Evolutionary conservation across 1,140 invertebrate species (phyloP), one percentile per base, ranked within the genome.

Genomic region (Scaptomyza pallida): DNA sequence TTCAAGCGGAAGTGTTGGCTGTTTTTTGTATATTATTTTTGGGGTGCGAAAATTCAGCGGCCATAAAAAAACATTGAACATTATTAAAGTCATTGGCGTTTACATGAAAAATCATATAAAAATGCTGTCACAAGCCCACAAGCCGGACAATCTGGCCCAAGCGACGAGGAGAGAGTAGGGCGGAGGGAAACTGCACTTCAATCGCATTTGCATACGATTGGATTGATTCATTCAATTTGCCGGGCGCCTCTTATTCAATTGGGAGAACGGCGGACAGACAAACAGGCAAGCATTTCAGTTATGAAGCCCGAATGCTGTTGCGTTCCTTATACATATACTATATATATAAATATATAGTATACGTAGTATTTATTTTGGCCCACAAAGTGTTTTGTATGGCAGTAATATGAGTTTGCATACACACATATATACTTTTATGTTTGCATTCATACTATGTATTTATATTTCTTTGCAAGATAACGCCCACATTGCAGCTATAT

Each of bases 281-380:
- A 9, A 30, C 26, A n/a, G n/a, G 60, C 68, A 75, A 69, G 63
- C 78, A 73, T 77, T 86, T 80, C 80, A 77, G 73, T 74, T 85
- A 74, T 86, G 77, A 73, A 69, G 44, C 72, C 63, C 48, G 68
- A 76, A 83, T 30, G 26, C 26, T 73, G 74, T 64, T 82, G 61
- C 74, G 78, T 82, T 75, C 76, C 72, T 80, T 21, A 21, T 4
- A 21, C 4, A 4, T n/a, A 26, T 26, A 5, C 23, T 26, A n/a
- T n/a, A n/a, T 26, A 4, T 26, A 26, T 26, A 26, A 26, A 26
- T 26, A 26, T 26, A 26, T 30, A 30, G 26, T 21, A 21, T 21
- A 4, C 62, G 63, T 17, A 35, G 41, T 67, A 68, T 72, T 72
- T 72, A 68, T 79, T 82, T 82, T 64, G 62, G 62, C 35, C 56